Conservation (phyloP, 2,113 vertebrate species). For the Spea bombifrons region DNA sequence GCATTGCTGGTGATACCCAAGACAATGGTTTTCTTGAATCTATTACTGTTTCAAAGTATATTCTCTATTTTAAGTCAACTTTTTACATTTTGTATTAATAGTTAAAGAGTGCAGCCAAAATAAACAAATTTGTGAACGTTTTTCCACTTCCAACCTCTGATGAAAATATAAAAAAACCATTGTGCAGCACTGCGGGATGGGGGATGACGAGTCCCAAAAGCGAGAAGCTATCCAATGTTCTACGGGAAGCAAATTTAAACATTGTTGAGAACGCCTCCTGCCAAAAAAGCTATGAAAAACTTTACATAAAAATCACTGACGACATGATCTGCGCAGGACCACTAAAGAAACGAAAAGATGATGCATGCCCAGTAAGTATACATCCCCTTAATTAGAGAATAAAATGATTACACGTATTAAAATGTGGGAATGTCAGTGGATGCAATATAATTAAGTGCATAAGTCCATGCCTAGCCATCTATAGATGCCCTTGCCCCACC, state of each 20-base stretch:
- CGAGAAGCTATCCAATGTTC: background rate
- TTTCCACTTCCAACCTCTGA: background rate
- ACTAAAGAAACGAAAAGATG: fast-evolving
- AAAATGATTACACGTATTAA: no score
- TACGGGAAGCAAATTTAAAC: conserved; percentile 3
- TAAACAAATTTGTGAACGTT: background rate
- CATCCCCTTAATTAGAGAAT: no score
- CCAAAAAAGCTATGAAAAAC: background rate
- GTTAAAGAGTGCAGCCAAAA: background rate
- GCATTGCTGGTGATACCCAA: no score
- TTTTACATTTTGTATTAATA: background rate
- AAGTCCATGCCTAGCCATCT: no score
- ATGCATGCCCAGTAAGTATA: background rate
- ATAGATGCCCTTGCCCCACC: no score
- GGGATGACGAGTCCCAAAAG: background rate
- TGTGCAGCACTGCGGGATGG: background rate
- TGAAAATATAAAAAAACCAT: background rate
- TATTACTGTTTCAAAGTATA: no score
- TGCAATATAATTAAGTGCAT: no score
- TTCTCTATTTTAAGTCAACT: no score
- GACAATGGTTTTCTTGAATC: no score
- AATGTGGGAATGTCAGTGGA: no score
- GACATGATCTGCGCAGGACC: background rate
- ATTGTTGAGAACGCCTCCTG: background rate
- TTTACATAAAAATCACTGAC: background rate